Evolutionary conservation across 2,888 invertebrate genomes (phyloP).

Genomic region (Erynnis tages): DNA sequence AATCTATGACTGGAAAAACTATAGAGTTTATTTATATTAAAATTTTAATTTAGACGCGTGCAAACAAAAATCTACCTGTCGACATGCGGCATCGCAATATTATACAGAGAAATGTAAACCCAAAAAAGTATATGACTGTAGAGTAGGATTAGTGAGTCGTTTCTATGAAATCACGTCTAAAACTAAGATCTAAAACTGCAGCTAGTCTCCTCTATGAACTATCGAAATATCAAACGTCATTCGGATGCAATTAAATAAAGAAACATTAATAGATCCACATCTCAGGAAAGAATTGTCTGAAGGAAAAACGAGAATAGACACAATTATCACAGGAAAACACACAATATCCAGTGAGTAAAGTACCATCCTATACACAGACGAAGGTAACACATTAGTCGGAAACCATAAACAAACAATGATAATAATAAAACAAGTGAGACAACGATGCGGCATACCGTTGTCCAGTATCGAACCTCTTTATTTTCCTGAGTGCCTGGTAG

Average conservation of each 20-base stretch:
- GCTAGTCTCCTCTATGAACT: conserved; percentile 50
- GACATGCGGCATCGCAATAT: conserved; percentile 71
- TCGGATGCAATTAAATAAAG: conserved; percentile 57
- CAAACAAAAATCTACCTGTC: conserved; percentile 65
- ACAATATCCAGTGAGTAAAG: conserved; percentile 66
- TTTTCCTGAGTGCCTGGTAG: conserved; percentile 93
- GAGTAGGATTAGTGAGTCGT: conserved; percentile 57
- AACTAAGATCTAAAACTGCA: conserved; percentile 52
- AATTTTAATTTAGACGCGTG: conserved; percentile 47
- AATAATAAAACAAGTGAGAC: conserved; percentile 54
- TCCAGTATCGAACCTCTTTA: conserved; percentile 88
- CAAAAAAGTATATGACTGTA: conserved; percentile 53
- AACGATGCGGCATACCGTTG: conserved; percentile 64
- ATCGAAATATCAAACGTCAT: conserved; percentile 50
- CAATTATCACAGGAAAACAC: conserved; percentile 73
- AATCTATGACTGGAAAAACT: too few species aligned
- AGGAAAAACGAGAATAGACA: conserved; percentile 68
- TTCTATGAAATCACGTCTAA: conserved; percentile 58
- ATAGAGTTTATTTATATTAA: too few species aligned
- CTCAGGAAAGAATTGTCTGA: conserved; percentile 59
- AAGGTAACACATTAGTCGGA: conserved; percentile 66
- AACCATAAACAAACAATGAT: conserved; percentile 67
- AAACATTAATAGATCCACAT: conserved; percentile 54
- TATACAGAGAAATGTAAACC: conserved; percentile 58
- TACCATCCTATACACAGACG: conserved; percentile 76